A percentile compares a stretch with the other conserved stretches of the same genome.
These are phyloP conservation scores for Orius insidiosus DNA, from an alignment of 1,140 invertebrate genomes.

Conservation along the genomic window DNA sequence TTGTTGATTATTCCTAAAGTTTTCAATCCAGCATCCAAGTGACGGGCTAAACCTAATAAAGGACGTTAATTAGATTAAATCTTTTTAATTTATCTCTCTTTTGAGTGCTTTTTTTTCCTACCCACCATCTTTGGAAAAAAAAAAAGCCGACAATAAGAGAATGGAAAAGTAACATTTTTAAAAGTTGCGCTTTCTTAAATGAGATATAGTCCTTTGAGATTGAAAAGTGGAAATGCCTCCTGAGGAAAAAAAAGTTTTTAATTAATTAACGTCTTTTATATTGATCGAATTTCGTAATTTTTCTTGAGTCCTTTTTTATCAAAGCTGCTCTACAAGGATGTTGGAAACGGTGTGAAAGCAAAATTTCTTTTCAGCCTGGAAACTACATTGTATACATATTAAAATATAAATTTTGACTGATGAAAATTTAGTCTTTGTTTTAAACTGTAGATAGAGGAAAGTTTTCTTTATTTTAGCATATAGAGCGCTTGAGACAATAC, in stretches of 20 bases:
- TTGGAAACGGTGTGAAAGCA: too few species aligned
- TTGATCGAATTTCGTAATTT: too few species aligned
- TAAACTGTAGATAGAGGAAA: too few species aligned
- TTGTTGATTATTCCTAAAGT: neutral
- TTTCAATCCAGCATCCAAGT: neutral
- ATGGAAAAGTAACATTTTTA: conserved; percentile 9
- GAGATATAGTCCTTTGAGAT: conserved; percentile 1
- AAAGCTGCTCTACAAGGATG: too few species aligned
- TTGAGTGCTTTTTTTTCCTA: conserved; percentile 1
- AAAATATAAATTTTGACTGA: too few species aligned
- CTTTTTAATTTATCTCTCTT: conserved; percentile 6
- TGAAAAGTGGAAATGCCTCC: neutral
- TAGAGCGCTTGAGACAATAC: too few species aligned
- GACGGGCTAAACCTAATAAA: conserved; percentile 4
- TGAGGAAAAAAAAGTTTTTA: neutral
- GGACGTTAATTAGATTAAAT: conserved; percentile 5
- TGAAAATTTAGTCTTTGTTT: too few species aligned
- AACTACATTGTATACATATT: too few species aligned
- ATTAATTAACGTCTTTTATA: too few species aligned
- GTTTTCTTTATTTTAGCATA: too few species aligned
- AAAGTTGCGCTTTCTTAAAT: conserved; percentile 3
- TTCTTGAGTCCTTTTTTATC: too few species aligned
- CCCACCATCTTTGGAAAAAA: neutral
- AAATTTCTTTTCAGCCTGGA: too few species aligned
- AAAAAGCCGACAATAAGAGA: conserved; percentile 3